These are phyloP conservation scores for Tragelaphus oryx DNA, from an alignment of 2,797 vertebrate species.

Conservation along the genomic window DNA sequence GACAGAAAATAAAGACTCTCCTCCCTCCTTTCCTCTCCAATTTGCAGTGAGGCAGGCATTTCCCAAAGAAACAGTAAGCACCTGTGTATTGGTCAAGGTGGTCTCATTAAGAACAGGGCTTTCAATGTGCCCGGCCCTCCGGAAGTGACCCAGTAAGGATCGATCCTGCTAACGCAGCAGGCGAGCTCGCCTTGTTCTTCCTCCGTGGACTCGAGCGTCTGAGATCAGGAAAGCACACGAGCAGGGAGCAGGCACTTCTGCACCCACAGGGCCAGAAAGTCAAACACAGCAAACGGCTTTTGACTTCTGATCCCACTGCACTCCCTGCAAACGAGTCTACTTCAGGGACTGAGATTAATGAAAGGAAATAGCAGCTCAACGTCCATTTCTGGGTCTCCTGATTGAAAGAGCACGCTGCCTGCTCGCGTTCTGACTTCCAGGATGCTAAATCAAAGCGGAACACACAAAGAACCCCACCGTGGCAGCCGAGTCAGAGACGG, in stretches of 20 bases:
- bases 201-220: not conserved
- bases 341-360: not conserved
- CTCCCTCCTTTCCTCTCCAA: not conserved
- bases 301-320: not conserved
- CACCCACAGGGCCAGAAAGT: not conserved
- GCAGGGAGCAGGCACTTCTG: rapidly evolving
- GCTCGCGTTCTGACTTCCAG: rapidly evolving
- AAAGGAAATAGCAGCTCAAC: not conserved
- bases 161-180: not conserved
- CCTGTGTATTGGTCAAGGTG: conserved; percentile 3
- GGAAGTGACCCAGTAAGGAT: not conserved
- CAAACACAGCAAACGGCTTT: not conserved
- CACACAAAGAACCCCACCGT: not conserved
- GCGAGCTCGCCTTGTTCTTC: not conserved
- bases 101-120: conserved; percentile 36
- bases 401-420: not conserved
- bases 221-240: not conserved
- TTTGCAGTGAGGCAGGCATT: not conserved
- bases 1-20: not conserved
- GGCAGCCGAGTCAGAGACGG: not conserved
- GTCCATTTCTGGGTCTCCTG: not conserved
- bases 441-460: not conserved
- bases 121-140: conserved; percentile 11
- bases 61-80: not conserved
- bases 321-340: rapidly evolving